Base-by-base conservation (phyloP, 2,888 invertebrate species). In the Lingula anatina region DNA sequence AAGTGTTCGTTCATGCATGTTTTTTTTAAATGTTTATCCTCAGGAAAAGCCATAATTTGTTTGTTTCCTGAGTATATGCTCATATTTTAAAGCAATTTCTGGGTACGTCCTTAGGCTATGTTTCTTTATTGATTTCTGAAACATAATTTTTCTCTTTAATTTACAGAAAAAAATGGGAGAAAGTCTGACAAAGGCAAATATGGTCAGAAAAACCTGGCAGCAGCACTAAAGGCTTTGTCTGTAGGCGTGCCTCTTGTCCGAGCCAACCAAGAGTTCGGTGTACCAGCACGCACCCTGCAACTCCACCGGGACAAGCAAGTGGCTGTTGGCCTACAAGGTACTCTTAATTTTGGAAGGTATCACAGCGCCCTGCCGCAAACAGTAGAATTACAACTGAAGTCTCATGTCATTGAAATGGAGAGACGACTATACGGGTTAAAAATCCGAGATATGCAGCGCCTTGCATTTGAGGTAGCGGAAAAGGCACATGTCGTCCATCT, bases 391-490 rank as follows among this genome's bases (percentile, higher is more conserved):
- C 9, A 31, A 15, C 31, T 31, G 9, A 31, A 31, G 31, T 12
- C 31, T 12, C 31, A 54, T 27, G 47, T 57, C 2, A 21, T 37
- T 12, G 18, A 24, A 2, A 57, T 51, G 53, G 49, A 56, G 31
- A 46, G 35, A 9, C 18, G 40, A 12, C 39, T 54, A 12, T 55
- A 40, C 43, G 47, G 52, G 5, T 25, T 57, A 21, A 46, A 48
- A 2, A 42, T 54, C 12, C n/a, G 7, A 21, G 47, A 54, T 41
- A 46, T 56, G 5, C 38, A 52, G 3, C 20, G 36, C 15, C 42
- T 59, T 9, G 56, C 59, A 27, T 59, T 39, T 46, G 49, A 54
- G 3, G n/a, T 53, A 18, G 56, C 59, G 5, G 50, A 54, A 46
- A 48, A 36, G 27, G 12, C 35, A n/a, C 49, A 46, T n/a, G 3